These are phyloP conservation scores for Carcina quercana DNA, from an alignment of 2,888 invertebrate genomes.

Conservation along the genomic window DNA sequence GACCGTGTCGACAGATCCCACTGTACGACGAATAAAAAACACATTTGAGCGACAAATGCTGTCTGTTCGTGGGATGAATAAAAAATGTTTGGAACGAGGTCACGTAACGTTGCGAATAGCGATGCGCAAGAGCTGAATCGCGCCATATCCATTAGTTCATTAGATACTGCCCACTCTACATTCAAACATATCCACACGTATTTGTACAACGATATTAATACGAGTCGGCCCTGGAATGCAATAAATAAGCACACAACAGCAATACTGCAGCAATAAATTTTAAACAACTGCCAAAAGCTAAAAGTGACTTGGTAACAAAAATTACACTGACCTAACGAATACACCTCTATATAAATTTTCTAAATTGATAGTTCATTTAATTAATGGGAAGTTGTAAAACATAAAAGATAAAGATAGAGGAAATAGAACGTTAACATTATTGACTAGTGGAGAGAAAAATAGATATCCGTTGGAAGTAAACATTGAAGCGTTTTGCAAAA, in stretches of 20 bases:
- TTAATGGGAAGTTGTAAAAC: constrained; percentile 13
- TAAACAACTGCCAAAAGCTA: constrained; percentile 2
- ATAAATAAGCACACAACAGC: constrained; percentile 24
- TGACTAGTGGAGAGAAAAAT: not conserved
- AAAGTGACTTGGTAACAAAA: too few species aligned
- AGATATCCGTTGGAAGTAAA: too few species aligned
- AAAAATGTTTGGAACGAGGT: constrained; percentile 35
- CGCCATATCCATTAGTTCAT: constrained; percentile 23
- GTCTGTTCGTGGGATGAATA: constrained; percentile 28
- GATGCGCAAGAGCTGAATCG: constrained; percentile 24
- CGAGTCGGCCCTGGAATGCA: constrained; percentile 29
- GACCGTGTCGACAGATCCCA: constrained; percentile 25
- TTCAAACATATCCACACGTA: constrained; percentile 16
- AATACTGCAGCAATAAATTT: constrained; percentile 8
- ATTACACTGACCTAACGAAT: too few species aligned
- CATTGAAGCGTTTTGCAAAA: too few species aligned
- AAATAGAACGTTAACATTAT: constrained; percentile 32
- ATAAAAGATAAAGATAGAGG: constrained; percentile 21
- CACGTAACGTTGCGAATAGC: constrained; percentile 26
- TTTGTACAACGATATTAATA: constrained; percentile 27
- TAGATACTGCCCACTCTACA: constrained; percentile 18
- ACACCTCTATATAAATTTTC: constrained; percentile 1
- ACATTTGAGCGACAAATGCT: constrained; percentile 20
- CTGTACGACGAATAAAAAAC: constrained; percentile 23
- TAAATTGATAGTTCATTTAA: constrained; percentile 1